These are phyloP conservation scores for Misgurnus anguillicaudatus DNA, from an alignment of 2,113 vertebrate genomes.

Conservation along the genomic window DNA sequence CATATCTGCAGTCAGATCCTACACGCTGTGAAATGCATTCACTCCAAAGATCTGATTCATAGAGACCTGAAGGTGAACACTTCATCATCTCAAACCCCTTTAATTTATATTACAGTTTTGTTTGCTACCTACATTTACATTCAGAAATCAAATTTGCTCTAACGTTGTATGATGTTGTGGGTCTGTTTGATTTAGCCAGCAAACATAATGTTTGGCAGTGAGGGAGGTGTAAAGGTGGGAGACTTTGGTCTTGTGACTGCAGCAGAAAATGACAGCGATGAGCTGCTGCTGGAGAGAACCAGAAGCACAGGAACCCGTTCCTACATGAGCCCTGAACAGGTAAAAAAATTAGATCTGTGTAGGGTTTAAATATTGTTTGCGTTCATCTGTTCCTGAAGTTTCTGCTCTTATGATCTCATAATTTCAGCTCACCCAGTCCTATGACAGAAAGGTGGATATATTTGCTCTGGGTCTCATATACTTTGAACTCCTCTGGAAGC, in stretches of 20 bases:
- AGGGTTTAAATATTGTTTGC: too few relatives aligned
- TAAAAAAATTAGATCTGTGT: slow-evolving; percentile 13
- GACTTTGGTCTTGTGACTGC: slow-evolving; percentile 87
- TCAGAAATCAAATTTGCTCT: too few relatives aligned
- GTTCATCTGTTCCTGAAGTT: neutral
- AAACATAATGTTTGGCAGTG: slow-evolving; percentile 83
- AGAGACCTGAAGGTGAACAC: slow-evolving; percentile 74
- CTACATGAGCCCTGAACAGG: slow-evolving; percentile 78
- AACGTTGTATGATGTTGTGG: neutral
- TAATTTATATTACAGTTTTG: neutral
- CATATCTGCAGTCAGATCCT: slow-evolving; percentile 61
- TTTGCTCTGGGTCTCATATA: slow-evolving; percentile 86
- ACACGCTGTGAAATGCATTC: slow-evolving; percentile 70
- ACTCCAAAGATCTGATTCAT: slow-evolving; percentile 67
- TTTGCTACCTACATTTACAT: too few relatives aligned
- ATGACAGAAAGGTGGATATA: slow-evolving; percentile 85
- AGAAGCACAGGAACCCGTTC: slow-evolving; percentile 54
- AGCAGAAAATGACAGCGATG: slow-evolving; percentile 42
- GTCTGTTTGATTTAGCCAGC: slow-evolving; percentile 71
- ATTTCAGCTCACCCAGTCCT: slow-evolving; percentile 49
- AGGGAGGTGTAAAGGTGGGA: slow-evolving; percentile 81
- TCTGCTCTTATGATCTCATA: neutral
- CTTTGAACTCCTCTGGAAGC: slow-evolving; percentile 77
- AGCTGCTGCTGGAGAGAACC: slow-evolving; percentile 63
- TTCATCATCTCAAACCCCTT: neutral